These are phyloP conservation scores for Pseudochaenichthys georgianus DNA, from an alignment of 2,797 vertebrate genomes.

Conservation along the genomic window DNA sequence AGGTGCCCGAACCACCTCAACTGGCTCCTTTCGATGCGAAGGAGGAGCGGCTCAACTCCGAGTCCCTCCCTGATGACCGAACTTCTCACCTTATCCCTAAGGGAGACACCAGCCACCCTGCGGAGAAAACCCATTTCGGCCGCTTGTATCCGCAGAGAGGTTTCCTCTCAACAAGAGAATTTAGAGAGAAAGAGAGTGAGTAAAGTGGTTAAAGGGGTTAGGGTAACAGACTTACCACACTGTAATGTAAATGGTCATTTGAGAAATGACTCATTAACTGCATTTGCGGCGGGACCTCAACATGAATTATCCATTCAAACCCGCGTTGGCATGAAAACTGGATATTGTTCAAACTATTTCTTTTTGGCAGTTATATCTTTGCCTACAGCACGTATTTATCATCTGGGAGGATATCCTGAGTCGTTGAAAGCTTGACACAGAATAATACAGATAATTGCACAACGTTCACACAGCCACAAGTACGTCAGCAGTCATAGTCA, in stretches of 20 bases:
- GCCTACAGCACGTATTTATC: slow-evolving; percentile 49
- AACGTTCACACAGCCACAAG: not conserved
- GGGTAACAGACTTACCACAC: slow-evolving; percentile 52
- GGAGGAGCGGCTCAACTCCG: too few relatives aligned
- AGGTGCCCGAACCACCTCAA: too few relatives aligned
- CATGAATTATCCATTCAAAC: slow-evolving; percentile 62
- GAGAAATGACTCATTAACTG: slow-evolving; percentile 67
- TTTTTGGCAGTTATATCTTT: slow-evolving; percentile 63
- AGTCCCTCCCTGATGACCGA: too few relatives aligned
- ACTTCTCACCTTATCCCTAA: too few relatives aligned
- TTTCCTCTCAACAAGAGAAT: slow-evolving; percentile 49
- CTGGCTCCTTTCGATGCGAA: too few relatives aligned
- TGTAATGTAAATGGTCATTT: slow-evolving; percentile 67
- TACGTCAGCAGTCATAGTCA: slow-evolving; percentile 23
- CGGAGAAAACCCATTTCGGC: too few relatives aligned
- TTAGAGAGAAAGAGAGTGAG: slow-evolving; percentile 32
- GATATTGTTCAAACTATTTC: slow-evolving; percentile 59
- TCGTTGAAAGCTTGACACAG: slow-evolving; percentile 24
- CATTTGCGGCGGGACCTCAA: slow-evolving; percentile 48
- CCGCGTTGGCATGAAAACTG: slow-evolving; percentile 57
- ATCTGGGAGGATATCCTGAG: slow-evolving; percentile 56
- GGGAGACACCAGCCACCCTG: too few relatives aligned
- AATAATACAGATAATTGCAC: slow-evolving; percentile 29
- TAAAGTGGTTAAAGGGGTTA: slow-evolving; percentile 39
- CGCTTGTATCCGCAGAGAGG: not conserved